phyloP scores from a whole-genome alignment of 1,140 invertebrate species.

The Lepidotrigona ventralis region DNA sequence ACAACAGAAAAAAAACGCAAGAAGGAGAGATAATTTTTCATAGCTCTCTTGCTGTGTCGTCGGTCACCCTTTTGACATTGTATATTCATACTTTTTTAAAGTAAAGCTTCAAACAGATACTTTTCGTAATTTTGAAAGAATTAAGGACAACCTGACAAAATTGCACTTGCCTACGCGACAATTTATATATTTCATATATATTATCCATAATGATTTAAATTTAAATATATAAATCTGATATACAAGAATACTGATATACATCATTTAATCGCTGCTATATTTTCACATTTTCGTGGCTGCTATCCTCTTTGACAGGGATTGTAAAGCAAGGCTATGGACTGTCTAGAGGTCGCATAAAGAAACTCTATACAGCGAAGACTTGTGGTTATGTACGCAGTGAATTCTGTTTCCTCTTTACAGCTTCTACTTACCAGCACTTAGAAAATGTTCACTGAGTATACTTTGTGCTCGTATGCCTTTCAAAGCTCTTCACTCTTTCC shows the following conservation, averaged over 20 bases:
- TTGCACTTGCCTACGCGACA: neutral
- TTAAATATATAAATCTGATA: too few relatives aligned
- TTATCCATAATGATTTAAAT: too few relatives aligned
- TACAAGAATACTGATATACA: neutral
- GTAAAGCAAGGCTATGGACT: constrained; percentile 48
- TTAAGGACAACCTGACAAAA: neutral
- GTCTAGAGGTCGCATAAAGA: constrained; percentile 2
- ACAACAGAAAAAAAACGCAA: neutral
- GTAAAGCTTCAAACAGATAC: neutral
- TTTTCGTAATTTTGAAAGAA: neutral
- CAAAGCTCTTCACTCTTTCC: constrained; percentile 46
- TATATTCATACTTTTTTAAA: neutral
- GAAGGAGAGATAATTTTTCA: constrained; percentile 30
- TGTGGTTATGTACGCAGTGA: constrained; percentile 27
- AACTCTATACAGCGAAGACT: constrained; percentile 11
- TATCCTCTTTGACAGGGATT: constrained; percentile 56
- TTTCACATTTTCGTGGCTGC: constrained; percentile 10
- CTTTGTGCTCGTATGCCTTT: constrained; percentile 44
- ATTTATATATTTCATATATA: neutral
- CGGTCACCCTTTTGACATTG: constrained; percentile 15
- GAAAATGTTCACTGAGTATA: constrained; percentile 56
- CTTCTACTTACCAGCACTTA: constrained; percentile 62
- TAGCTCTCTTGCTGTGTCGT: neutral
- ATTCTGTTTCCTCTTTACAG: constrained; percentile 45
- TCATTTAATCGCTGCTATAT: neutral